A percentile compares a stretch with the other conserved stretches of the same genome.
Conservation (phyloP, 2,113 vertebrate genomes). For the Rhizomys pruinosus region DNA sequence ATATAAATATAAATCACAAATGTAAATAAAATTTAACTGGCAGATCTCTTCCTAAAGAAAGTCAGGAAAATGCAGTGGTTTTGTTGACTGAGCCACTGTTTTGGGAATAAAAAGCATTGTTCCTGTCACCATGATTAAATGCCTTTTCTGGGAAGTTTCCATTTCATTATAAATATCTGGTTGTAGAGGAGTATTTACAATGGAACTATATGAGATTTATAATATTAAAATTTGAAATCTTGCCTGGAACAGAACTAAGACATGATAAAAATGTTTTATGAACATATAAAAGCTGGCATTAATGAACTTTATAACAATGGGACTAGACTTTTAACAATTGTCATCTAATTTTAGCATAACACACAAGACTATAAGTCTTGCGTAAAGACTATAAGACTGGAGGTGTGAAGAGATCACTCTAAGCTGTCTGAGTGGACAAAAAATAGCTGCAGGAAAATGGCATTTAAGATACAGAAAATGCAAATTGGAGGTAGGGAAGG, state of each 20-base stretch:
- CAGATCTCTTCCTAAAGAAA: not conserved
- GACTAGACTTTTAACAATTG: not conserved
- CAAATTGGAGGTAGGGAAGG: not conserved
- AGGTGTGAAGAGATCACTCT: not conserved
- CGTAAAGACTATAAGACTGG: too few relatives aligned
- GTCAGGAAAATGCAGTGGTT: not conserved
- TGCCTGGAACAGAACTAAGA: not conserved
- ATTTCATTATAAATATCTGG: conserved; percentile 12
- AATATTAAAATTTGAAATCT: not conserved
- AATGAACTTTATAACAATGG: not conserved
- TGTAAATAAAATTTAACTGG: not conserved
- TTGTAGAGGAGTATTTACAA: not conserved
- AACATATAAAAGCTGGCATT: not conserved
- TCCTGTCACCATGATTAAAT: not conserved
- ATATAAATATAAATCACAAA: not conserved
- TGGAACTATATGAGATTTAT: not conserved
- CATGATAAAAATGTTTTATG: not conserved
- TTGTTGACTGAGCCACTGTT: not conserved
- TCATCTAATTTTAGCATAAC: not conserved
- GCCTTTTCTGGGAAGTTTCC: not conserved
- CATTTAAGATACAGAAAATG: not conserved
- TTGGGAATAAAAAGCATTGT: not conserved
- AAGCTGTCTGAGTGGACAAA: not conserved
- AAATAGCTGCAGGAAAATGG: not conserved
- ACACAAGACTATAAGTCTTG: too few relatives aligned